These are phyloP conservation scores for Alaudala cheleensis DNA, from an alignment of 2,113 vertebrate species.

Conservation along the genomic window DNA sequence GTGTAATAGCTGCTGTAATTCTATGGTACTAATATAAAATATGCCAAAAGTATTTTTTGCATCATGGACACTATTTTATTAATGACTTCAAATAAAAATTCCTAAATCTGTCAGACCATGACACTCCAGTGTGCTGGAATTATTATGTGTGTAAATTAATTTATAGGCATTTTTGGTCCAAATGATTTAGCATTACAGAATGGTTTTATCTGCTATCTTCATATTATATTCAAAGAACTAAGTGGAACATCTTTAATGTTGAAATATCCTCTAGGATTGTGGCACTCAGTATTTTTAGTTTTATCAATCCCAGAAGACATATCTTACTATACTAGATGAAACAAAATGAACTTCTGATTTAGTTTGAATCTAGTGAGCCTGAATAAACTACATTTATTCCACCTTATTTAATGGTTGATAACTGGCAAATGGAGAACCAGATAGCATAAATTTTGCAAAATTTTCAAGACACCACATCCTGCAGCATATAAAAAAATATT, in stretches of 20 bases:
- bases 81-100: background rate
- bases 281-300: slow-evolving; percentile 7
- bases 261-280: slow-evolving; percentile 26
- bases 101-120: background rate
- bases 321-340: slow-evolving; percentile 28
- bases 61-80: background rate
- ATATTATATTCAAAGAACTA: slow-evolving; percentile 14
- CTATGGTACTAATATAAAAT: background rate
- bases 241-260: slow-evolving; percentile 58
- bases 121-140: background rate
- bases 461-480: background rate
- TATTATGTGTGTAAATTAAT: background rate
- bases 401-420: background rate
- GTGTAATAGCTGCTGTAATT: background rate
- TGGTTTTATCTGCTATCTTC: slow-evolving; percentile 30
- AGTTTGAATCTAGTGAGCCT: background rate
- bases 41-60: background rate
- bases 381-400: slow-evolving; percentile 1
- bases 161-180: background rate
- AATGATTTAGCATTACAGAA: slow-evolving; percentile 18
- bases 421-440: slow-evolving; percentile 47
- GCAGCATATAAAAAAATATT: background rate
- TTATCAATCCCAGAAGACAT: slow-evolving; percentile 52
- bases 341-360: slow-evolving; percentile 45
- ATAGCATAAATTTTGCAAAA: slow-evolving; percentile 34